A percentile compares a stretch with the other conserved stretches of the same genome.
Evolutionary conservation across 2,797 vertebrate species (phyloP).

Genomic region (Tenualosa ilisha): DNA sequence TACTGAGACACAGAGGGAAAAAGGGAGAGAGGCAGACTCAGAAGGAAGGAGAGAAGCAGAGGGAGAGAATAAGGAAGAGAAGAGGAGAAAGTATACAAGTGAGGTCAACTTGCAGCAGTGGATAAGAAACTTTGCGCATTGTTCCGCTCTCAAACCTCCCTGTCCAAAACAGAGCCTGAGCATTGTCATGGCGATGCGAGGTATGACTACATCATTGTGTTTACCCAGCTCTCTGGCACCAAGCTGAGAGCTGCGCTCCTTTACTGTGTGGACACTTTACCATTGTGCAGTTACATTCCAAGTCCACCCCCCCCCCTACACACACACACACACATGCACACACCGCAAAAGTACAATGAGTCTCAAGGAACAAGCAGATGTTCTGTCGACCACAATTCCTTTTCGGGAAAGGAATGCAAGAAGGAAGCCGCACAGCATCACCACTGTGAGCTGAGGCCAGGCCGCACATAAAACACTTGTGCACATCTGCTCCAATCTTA

Average conservation of each 20-base stretch:
- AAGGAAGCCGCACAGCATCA: not conserved
- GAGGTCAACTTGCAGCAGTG: not conserved
- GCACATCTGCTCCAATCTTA: not conserved
- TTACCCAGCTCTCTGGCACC: slow-evolving; percentile 5
- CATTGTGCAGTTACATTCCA: slow-evolving; percentile 18
- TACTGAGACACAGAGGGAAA: not conserved
- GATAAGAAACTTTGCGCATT: slow-evolving; percentile 6
- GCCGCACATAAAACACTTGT: not conserved
- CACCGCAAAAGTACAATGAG: slow-evolving; percentile 16
- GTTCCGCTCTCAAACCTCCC: not conserved
- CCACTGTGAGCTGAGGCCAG: not conserved
- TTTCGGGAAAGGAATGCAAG: slow-evolving; percentile 14
- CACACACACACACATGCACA: not conserved
- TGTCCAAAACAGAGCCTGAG: not conserved
- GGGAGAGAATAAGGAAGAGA: not conserved
- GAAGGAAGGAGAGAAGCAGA: not conserved
- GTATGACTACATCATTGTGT: slow-evolving; percentile 23
- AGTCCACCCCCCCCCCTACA: not conserved
- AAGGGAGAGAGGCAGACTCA: not conserved
- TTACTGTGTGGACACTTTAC: slow-evolving; percentile 8
- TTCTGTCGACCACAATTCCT: slow-evolving; percentile 2
- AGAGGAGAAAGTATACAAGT: not conserved
- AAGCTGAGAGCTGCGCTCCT: not conserved
- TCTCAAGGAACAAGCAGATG: slow-evolving; percentile 19
- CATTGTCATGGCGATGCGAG: not conserved